These are phyloP conservation scores for Podarcis raffonei DNA, from an alignment of 2,113 vertebrate species.

Conservation along the genomic window DNA sequence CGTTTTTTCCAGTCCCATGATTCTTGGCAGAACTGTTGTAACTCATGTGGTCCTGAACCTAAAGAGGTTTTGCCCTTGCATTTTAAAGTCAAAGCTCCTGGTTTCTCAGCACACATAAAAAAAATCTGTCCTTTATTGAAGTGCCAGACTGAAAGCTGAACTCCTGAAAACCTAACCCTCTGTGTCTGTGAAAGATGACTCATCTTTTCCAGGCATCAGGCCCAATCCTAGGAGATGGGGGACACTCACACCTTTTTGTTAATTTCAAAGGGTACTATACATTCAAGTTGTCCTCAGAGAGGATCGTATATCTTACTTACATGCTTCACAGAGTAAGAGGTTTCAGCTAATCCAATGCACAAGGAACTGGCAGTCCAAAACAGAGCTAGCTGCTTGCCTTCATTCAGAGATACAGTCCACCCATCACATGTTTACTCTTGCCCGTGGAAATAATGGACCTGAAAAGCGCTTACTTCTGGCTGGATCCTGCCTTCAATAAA, in stretches of 20 bases:
- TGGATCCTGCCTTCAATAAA: neutral
- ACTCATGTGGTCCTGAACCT: neutral
- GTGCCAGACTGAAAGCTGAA: conserved; percentile 5
- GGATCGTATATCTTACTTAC: conserved; percentile 23
- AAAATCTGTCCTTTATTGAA: conserved; percentile 8
- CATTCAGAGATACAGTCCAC: conserved; percentile 40
- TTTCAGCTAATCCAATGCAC: conserved; percentile 73
- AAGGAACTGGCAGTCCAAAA: conserved; percentile 42
- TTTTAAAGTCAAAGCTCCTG: neutral
- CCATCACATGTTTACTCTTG: conserved; percentile 24
- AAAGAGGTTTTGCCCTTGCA: neutral
- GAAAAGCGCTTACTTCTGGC: neutral
- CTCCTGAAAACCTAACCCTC: neutral
- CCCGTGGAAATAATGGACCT: neutral
- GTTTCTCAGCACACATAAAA: neutral
- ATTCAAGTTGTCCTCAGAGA: conserved; percentile 1
- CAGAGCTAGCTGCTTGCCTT: conserved; percentile 73
- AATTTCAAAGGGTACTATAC: neutral
- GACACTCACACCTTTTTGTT: neutral
- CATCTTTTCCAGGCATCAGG: conserved; percentile 13
- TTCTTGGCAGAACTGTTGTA: no score
- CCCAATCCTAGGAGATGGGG: conserved; percentile 9
- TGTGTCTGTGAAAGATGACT: neutral
- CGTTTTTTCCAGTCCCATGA: neutral
- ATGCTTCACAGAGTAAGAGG: conserved; percentile 76